Base-by-base conservation (phyloP, 1,140 invertebrate genomes). In the Eueides isabella region DNA sequence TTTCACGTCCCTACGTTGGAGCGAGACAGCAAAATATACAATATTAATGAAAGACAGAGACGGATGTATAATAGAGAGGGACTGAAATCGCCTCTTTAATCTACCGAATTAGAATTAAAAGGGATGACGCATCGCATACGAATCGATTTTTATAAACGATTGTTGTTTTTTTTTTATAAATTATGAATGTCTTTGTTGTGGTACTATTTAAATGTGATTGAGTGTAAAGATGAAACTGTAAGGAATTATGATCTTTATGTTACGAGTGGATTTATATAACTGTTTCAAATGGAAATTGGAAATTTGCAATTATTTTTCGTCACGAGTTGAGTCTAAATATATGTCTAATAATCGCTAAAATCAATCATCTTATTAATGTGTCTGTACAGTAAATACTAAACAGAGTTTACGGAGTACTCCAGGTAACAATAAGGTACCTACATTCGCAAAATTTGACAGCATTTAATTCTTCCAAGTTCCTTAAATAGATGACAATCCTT, bases 101-200 rank as follows among this genome's bases (percentile, higher is more conserved):
- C 71, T 74, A 61, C 71, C 44, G 71, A 72, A 30, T 48, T 72
- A 38, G 67, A 74, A 77, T 74, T 74, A 71, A 77, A 70, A 61
- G 41, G 71, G 62, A 72, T 68, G 73, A 71, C 76, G 73, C 35
- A 67, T 67, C 66, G 76, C 72, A 75, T 78, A 78, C 74, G 68
- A 72, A 76, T 76, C 68, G 69, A 68, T 76, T 68, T 76, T 75
- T 71, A 48, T 75, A 38, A 55, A 72, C 48, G 64, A 67, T 74
- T 74, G 72, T 74, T n/a, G n/a, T n/a, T n/a, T 74, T 64, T 62
- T 16, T 29, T 44, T 48, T 33, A 75, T 75, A 71, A 68, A 67
- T 76, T 68, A 76, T 76, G 72, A 41, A 76, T 76, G 61, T 55
- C 66, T 68, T 76, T 72, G 70, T 76, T 68, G n/a, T 62, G 67